Base-by-base conservation (phyloP, 2,797 vertebrate species). In the Hipposideros larvatus region DNA sequence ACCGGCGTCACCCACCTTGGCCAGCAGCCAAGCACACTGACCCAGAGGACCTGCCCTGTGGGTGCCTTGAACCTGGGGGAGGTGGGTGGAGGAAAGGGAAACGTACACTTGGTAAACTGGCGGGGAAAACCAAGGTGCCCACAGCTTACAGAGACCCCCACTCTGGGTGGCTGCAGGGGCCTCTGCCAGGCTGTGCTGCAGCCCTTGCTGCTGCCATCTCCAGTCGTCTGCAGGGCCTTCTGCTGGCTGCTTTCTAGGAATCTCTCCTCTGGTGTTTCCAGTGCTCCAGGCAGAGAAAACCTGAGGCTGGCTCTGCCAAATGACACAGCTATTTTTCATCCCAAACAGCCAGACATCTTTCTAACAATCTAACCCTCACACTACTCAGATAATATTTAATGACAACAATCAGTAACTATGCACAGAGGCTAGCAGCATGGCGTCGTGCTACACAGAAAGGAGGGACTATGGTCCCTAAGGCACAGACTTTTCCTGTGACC, bases 361-460 rank as follows among this genome's bases (percentile, higher is more conserved):
- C 70, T 28, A 61, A 46, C 10, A 5, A 11, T 31, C 3, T 15
- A 14, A 41, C 16, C 5, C 4, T 15, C 9, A 70, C 4, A 18
- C 1, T 7, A 6, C 24, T 28, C 51, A 14, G 18, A 16, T 5
- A 19, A 11, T 28, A 22, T 26, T n/a, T 16, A 18, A 59, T 57
- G 16, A 5, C 5, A 18, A 46, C 24, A 4, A 46, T 34, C 26
- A 31, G 41, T 26, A 41, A 19, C 41, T 31, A 11, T 4, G 3
- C 1, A 2, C 7, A 34, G 66, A 55, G 57, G n/a, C 24, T 34
- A 26, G 15, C 10, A 26, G 22, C 0, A 1, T 1, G 2, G 14
- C 57, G 75, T 18, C 10, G 10, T 14, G 10, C 41, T n/a, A 61
- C 41, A 46, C 21, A 28, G 41, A 65, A 46, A 26, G 0, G 7